phyloP scores from a whole-genome alignment of 1,140 invertebrate genomes.

The Pseudomyrmex sp. region DNA sequence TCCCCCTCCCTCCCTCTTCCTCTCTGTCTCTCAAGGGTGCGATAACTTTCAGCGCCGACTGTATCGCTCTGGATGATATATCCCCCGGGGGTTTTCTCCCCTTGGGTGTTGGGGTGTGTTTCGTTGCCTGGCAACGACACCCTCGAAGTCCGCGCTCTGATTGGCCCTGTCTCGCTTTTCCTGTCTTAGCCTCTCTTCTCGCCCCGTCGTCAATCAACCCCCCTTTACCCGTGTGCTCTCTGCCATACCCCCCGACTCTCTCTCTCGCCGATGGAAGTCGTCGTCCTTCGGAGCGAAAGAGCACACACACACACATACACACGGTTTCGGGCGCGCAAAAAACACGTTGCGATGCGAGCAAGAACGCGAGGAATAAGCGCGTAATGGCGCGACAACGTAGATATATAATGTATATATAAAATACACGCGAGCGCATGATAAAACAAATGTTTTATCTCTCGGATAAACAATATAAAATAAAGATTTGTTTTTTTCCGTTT shows the following conservation, averaged over 20 bases:
- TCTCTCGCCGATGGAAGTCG: slow-evolving; percentile 60
- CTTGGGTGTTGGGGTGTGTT: slow-evolving; percentile 74
- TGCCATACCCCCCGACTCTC: slow-evolving; percentile 37
- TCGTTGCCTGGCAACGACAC: slow-evolving; percentile 85
- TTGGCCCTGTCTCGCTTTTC: slow-evolving; percentile 75
- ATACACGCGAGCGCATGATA: not conserved
- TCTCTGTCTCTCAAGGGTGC: slow-evolving; percentile 68
- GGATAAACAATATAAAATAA: slow-evolving; percentile 5
- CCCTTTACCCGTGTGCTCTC: slow-evolving; percentile 37
- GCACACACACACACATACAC: slow-evolving; percentile 13
- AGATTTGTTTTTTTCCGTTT: not conserved
- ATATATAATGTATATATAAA: not conserved
- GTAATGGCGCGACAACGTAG: not conserved
- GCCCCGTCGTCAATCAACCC: slow-evolving; percentile 69
- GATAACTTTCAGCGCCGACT: slow-evolving; percentile 81
- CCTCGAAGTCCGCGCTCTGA: slow-evolving; percentile 80
- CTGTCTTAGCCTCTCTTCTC: slow-evolving; percentile 74
- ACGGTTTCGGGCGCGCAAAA: not conserved
- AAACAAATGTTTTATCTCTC: slow-evolving; percentile 12
- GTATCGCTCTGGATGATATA: slow-evolving; percentile 78
- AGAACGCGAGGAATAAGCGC: slow-evolving; percentile 39
- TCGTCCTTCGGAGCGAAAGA: slow-evolving; percentile 51
- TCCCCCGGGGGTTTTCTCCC: slow-evolving; percentile 80
- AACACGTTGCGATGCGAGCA: slow-evolving; percentile 24
- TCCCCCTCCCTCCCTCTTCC: no score